Evolutionary conservation across 1,140 invertebrate genomes (phyloP).

Genomic region (Tetraneura akinire): DNA sequence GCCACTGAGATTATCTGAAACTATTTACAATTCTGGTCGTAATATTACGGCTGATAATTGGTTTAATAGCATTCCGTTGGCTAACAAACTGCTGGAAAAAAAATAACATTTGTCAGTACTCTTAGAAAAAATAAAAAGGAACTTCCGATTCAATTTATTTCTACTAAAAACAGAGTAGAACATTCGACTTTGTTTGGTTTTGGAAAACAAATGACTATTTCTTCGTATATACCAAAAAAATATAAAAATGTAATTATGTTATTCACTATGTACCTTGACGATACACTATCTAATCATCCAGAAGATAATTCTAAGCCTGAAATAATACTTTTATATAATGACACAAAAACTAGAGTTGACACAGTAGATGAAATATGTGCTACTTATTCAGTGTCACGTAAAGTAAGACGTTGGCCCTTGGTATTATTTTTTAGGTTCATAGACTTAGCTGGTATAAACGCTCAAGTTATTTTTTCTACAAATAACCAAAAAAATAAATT

Average conservation of each 20-base stretch:
- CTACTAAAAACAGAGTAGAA: background rate
- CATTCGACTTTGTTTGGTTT: background rate
- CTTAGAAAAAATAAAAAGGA: background rate
- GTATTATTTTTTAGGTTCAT: background rate
- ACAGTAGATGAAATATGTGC: too few relatives aligned
- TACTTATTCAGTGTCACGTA: too few relatives aligned
- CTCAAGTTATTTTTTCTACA: background rate
- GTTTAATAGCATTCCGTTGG: background rate
- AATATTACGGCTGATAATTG: conserved; percentile 24
- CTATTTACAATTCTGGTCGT: background rate
- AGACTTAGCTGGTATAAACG: background rate
- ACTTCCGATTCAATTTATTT: background rate
- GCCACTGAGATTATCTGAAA: background rate
- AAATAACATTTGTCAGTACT: background rate
- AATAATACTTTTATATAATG: background rate
- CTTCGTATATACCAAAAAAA: conserved; percentile 12
- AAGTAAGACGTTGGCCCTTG: too few relatives aligned
- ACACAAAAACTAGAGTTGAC: too few relatives aligned
- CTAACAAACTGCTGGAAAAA: background rate
- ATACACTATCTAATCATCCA: background rate
- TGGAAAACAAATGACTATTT: background rate
- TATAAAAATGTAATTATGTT: background rate
- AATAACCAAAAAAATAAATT: background rate
- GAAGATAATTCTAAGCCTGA: background rate
- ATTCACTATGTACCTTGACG: background rate